Base-by-base conservation (phyloP, 2,888 invertebrate genomes). In the Doris montereyensis region DNA sequence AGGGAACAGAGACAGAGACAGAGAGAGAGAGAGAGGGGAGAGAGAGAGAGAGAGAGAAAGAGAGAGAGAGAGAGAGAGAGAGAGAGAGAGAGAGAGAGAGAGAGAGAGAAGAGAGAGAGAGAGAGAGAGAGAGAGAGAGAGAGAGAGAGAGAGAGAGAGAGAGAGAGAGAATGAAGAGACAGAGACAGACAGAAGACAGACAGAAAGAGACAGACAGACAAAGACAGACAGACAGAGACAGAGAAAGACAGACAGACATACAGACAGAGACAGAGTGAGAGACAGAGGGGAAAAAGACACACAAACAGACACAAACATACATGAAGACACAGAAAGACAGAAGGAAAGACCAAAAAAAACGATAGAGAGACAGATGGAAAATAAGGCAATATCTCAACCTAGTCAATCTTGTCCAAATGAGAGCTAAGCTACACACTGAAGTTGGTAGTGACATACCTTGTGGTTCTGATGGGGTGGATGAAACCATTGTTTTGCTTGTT, bases 11-110 rank as follows among this genome's bases (percentile, higher is more conserved):
- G n/a, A n/a, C n/a, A 52, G 52, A 52, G 52, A 52, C 10, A 52
- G 21, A n/a, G 62, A n/a, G 62, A 13, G 21, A 13, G 8, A 62
- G 8, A 62, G 62, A 13, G 62, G 21, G 24, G 24, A 21, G 21
- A 21, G 24, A 21, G 24, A 21, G 24, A 21, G 24, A 21, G 24
- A 21, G 24, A 21, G 24, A 62, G 62, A 62, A 21, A 62, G 62
- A 62, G 62, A 62, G 62, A n/a, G 21, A n/a, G 21, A n/a, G 21
- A n/a, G 62, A n/a, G 62, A n/a, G 62, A 62, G 62, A 62, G 62
- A 62, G 62, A 62, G 62, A 62, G 62, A 62, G 62, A 62, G 62
- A 62, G 62, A 62, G 62, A 62, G 62, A 62, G 62, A 62, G 62
- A 62, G 62, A 62, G 62, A 62, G 62, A 62, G 62, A n/a, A 21